Conservation (phyloP, 2,797 vertebrate genomes). For the Phylloscopus collybita region DNA sequence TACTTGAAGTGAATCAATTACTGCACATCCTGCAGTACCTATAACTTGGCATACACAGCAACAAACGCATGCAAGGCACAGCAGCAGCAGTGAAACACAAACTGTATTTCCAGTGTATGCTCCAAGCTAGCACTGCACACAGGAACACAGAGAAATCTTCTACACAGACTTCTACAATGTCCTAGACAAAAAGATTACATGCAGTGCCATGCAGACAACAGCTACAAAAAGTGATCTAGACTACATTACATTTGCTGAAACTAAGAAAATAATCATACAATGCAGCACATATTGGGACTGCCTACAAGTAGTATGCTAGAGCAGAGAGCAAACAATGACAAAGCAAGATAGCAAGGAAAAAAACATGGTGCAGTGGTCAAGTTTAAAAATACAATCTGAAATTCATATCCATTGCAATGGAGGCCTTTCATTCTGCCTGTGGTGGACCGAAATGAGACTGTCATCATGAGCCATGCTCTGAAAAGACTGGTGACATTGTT, state of each 20-base stretch:
- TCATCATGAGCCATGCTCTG: conserved; percentile 43
- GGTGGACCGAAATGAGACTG: conserved; percentile 19
- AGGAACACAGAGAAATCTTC: not conserved
- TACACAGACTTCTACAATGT: not conserved
- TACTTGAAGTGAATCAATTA: conserved; percentile 27
- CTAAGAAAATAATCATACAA: conserved; percentile 20
- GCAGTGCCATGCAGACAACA: conserved; percentile 64
- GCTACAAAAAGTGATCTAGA: not conserved
- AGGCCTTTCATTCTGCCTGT: conserved; percentile 40
- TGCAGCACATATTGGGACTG: not conserved
- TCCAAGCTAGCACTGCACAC: not conserved
- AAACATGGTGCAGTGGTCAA: conserved; percentile 74
- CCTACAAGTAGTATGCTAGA: not conserved
- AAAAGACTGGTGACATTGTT: conserved; percentile 50
- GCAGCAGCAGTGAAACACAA: conserved; percentile 11
- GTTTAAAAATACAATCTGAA: conserved; percentile 68
- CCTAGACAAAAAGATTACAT: not conserved
- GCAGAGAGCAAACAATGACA: conserved; percentile 30
- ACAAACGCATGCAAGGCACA: conserved; percentile 1
- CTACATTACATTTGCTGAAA: conserved; percentile 2
- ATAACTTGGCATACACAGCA: conserved; percentile 31
- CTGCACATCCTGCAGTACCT: not conserved
- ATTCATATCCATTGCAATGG: conserved; percentile 15
- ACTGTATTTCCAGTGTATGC: not conserved
- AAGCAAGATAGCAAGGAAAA: conserved; percentile 5